phyloP scores from a whole-genome alignment of 2,888 invertebrate species.

The Oeneis ivallda region DNA sequence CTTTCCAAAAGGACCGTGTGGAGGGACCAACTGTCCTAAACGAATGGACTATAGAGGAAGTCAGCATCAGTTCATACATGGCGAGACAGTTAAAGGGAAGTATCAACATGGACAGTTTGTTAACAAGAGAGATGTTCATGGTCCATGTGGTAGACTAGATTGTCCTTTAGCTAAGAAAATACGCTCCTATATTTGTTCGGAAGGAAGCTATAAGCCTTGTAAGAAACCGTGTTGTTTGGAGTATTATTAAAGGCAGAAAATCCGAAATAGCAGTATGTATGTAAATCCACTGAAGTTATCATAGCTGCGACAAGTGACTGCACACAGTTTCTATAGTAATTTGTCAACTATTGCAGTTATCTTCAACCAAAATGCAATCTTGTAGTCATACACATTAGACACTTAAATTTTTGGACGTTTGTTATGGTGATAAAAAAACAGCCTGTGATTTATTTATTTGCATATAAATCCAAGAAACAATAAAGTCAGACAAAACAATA shows the following conservation, averaged over 20 bases:
- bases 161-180: constrained; percentile 74
- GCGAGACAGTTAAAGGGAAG: constrained; percentile 66
- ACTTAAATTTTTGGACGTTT: background rate
- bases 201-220: constrained; percentile 71
- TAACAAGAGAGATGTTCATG: constrained; percentile 73
- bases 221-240: constrained; percentile 69
- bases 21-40: constrained; percentile 73
- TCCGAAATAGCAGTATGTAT: no score
- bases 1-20: constrained; percentile 76
- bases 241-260: constrained; percentile 53
- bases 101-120: constrained; percentile 72
- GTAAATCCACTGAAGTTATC: no score
- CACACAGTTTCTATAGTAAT: no score
- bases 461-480: constrained; percentile 28
- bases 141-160: constrained; percentile 73
- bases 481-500: constrained; percentile 33
- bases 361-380: no score
- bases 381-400: no score
- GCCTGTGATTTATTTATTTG: constrained; percentile 16
- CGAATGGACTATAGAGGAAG: constrained; percentile 74
- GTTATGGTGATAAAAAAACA: constrained; percentile 17
- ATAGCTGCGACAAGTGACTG: no score
- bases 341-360: no score
- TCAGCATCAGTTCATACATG: constrained; percentile 72
- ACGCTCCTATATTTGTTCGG: constrained; percentile 61